These are phyloP conservation scores for Myotis daubentonii DNA, from an alignment of 2,797 vertebrate species.

Conservation along the genomic window DNA sequence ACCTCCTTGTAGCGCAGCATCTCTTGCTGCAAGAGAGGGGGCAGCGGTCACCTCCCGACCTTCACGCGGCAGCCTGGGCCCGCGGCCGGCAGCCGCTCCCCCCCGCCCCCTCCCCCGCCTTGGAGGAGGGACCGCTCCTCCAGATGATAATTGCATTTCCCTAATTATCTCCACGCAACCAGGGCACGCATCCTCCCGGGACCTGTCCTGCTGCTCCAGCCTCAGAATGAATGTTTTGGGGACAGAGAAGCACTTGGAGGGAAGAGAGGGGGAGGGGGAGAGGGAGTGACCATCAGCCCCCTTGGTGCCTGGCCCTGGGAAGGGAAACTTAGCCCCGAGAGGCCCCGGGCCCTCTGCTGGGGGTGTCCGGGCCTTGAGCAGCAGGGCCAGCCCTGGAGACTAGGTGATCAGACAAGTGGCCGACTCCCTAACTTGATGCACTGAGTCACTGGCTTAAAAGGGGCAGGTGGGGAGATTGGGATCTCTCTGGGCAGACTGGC, in stretches of 20 bases:
- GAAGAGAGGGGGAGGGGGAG: background rate
- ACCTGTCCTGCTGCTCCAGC: constrained; percentile 29
- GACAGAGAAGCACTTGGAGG: constrained; percentile 51
- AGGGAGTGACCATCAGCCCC: rapidly evolving
- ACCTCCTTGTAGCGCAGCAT: constrained; percentile 99
- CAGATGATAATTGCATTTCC: constrained; percentile 38
- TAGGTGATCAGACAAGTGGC: background rate
- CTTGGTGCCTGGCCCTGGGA: background rate
- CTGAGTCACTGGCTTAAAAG: background rate
- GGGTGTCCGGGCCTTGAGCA: background rate
- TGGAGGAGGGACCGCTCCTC: background rate
- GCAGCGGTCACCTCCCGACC: background rate
- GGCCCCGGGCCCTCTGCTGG: background rate
- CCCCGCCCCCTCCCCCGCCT: rapidly evolving
- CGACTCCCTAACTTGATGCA: background rate
- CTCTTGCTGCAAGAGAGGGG: constrained; percentile 89
- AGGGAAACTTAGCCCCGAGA: background rate
- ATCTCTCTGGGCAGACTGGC: background rate
- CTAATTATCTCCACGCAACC: constrained; percentile 68
- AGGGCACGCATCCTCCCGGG: background rate
- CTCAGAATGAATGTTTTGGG: constrained; percentile 60
- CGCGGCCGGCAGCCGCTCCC: background rate
- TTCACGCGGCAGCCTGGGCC: background rate
- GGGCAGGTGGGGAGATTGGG: background rate
- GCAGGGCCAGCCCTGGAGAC: rapidly evolving